Conservation (phyloP, 1,140 invertebrate genomes). For the Sinella curviseta region DNA sequence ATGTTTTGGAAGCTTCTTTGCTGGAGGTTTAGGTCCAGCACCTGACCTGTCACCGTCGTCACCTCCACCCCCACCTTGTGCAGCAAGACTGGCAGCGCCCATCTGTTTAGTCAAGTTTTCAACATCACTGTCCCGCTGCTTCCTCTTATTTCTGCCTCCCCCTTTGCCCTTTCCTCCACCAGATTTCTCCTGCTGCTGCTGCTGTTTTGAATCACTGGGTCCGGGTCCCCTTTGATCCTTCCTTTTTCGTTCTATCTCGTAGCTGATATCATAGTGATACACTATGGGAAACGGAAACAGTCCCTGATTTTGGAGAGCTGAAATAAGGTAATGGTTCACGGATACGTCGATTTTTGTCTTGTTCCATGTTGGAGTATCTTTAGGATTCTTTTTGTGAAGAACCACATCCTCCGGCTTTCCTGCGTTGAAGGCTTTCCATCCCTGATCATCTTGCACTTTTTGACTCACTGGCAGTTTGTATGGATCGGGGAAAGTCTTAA, state of each 20-base stretch:
- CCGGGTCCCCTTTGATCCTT: not conserved
- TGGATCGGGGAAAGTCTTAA: not conserved
- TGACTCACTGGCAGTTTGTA: not conserved
- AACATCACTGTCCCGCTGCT: too few species aligned
- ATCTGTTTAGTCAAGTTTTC: too few species aligned
- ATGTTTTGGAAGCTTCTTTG: not conserved
- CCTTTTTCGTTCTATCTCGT: not conserved
- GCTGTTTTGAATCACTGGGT: not conserved
- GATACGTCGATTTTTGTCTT: not conserved
- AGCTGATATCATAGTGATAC: slow-evolving; percentile 5
- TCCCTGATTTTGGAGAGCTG: not conserved
- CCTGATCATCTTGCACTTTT: not conserved
- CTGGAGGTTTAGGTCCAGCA: not conserved
- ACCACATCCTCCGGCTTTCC: not conserved
- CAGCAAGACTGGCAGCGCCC: too few species aligned
- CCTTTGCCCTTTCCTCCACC: not conserved
- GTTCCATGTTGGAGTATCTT: not conserved
- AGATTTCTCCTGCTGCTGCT: too few species aligned
- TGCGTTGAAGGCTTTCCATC: not conserved
- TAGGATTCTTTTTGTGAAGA: not conserved
- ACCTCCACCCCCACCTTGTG: not conserved
- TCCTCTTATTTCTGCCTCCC: not conserved
- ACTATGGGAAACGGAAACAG: not conserved
- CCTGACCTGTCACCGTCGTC: not conserved
- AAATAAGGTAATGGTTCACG: not conserved